Conservation (phyloP, 2,888 invertebrate genomes). For the Drosophila melanosoma region DNA sequence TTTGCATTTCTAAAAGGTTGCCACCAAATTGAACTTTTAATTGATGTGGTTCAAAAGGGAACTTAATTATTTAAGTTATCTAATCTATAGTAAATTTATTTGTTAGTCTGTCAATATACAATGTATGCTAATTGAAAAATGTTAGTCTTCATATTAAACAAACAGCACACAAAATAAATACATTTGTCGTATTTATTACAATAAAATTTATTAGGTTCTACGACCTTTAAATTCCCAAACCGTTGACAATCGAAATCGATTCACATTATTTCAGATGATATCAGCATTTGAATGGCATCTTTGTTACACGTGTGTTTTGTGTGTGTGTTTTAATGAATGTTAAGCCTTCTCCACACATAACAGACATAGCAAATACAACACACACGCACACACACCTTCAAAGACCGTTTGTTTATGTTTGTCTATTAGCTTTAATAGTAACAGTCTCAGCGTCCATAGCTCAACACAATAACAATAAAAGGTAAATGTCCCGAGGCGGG, state of each 20-base stretch:
- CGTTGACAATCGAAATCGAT: slow-evolving; percentile 43
- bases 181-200: slow-evolving; percentile 11
- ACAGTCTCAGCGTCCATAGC: slow-evolving; percentile 20
- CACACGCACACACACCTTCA: slow-evolving; percentile 22
- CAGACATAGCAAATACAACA: neutral
- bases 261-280: slow-evolving; percentile 46
- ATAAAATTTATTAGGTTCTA: slow-evolving; percentile 41
- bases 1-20: slow-evolving; percentile 29
- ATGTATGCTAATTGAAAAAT: neutral
- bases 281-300: slow-evolving; percentile 61
- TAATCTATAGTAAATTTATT: neutral
- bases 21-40: slow-evolving; percentile 23
- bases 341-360: slow-evolving; percentile 14
- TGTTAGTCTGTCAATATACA: neutral
- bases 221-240: slow-evolving; percentile 33
- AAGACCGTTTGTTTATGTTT: slow-evolving; percentile 42
- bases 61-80: neutral
- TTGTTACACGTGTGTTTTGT: slow-evolving; percentile 21
- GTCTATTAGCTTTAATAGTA: slow-evolving; percentile 31
- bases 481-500: slow-evolving; percentile 34
- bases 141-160: slow-evolving; percentile 3
- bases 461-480: slow-evolving; percentile 25
- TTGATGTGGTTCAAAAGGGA: neutral
- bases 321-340: slow-evolving; percentile 32
- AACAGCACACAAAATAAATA: slow-evolving; percentile 7